Evolutionary conservation across 2,113 vertebrate genomes (phyloP), one percentile per base, ranked within the genome.

Genomic region (Chaetura pelagica): DNA sequence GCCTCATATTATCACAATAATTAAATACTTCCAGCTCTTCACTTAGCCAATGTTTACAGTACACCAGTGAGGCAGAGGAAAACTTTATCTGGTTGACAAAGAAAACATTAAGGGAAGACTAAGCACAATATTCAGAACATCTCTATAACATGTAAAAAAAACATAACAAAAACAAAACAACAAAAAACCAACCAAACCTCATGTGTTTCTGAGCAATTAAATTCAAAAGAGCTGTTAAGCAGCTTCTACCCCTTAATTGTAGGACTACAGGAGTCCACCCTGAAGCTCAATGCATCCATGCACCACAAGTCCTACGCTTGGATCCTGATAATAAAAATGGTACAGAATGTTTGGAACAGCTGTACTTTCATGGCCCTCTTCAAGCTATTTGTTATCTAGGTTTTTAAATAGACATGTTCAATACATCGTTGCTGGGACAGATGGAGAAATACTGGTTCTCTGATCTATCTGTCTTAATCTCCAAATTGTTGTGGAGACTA

Each of bases 11-110:
- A 92, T 94, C 69, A 90, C 83, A 89, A 93, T 95, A 97, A 97
- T 96, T 95, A 95, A 97, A 96, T 94, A 68, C 93, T 94, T 97
- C 86, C 73, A 95, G 30, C 86, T 87, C 76, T 63, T 66, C 75
- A 62, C 38, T 94, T 90, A 90, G 89, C 80, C 75, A 67, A 17
- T 61, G 52, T 75, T 92, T 92, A 78, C 34, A 81, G 23, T 64
- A 11, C 48, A 89, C 7, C 46, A 71, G 7, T 80, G 79, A 87
- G 76, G 74, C 0, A 52, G 18, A 90, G 51, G 59, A 90, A 92
- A 85, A 93, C 32, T 40, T 75, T 63, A 40, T 67, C 42, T 74
- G 29, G 32, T 81, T 89, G 55, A 71, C 38, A 80, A 42, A 71
- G 46, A 71, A 74, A 13, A 67, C 9, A 20, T 9, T 44, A 40